Percentiles rank a stretch among this genome's conserved stretches.
Conservation (phyloP, 2,113 vertebrate genomes). For the Propithecus coquereli region DNA sequence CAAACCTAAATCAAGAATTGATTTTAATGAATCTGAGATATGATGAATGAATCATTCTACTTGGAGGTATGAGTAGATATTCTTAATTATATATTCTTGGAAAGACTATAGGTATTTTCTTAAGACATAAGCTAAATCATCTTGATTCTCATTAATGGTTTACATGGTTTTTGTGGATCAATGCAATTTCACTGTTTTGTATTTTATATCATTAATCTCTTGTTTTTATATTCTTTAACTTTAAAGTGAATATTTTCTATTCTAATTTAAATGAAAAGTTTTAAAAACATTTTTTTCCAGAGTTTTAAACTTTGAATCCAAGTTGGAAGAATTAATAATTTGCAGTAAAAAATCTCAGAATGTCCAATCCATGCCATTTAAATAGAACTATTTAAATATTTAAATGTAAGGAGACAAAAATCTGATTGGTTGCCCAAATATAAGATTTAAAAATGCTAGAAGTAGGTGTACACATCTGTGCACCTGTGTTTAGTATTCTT, state of each 20-base stretch:
- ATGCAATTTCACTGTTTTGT: not conserved
- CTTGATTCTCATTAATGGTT: not conserved
- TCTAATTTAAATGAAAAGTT: not conserved
- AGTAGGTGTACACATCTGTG: not conserved
- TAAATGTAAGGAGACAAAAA: not conserved
- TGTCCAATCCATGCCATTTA: not conserved
- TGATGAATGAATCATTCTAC: conserved; percentile 1
- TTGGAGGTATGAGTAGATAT: not conserved
- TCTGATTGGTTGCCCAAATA: not conserved
- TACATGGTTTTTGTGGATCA: not conserved
- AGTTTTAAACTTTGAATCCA: not conserved
- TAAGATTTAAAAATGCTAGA: not conserved
- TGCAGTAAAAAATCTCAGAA: not conserved
- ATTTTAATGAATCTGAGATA: not conserved
- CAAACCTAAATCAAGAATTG: not conserved
- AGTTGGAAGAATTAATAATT: not conserved
- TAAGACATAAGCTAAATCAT: not conserved
- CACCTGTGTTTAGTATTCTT: not conserved
- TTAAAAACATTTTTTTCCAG: not conserved
- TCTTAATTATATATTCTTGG: not conserved
- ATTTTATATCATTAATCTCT: not conserved
- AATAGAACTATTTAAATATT: not conserved
- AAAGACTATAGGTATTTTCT: not conserved
- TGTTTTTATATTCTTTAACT: not conserved
- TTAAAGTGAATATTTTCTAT: not conserved